A percentile compares a stretch with the other conserved stretches of the same genome.
phyloP scores from a whole-genome alignment of 2,888 invertebrate genomes.

The Folsomia candida region DNA sequence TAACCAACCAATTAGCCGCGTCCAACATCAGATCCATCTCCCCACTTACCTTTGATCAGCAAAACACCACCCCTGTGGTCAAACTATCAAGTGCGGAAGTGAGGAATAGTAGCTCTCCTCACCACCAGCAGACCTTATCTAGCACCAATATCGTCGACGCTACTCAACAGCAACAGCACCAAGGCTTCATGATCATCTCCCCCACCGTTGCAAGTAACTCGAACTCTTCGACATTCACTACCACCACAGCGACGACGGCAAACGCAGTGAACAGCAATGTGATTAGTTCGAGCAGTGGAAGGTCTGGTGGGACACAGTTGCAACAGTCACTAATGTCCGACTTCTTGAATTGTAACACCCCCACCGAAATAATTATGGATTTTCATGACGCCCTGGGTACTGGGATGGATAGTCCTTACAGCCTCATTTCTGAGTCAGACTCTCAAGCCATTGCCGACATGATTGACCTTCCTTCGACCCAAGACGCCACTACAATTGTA shows the following conservation, averaged over 20 bases:
- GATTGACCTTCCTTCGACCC: conserved; percentile 43
- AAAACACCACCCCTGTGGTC: no score
- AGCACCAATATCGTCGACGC: no score
- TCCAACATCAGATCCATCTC: conserved; percentile 51
- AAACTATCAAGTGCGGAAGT: conserved; percentile 10
- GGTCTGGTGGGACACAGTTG: no score
- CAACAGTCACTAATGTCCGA: no score
- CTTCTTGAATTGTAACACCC: conserved; percentile 25
- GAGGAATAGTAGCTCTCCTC: conserved; percentile 23
- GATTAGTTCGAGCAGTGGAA: conserved; percentile 2
- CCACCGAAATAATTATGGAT: conserved; percentile 43
- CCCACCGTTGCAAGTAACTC: background rate
- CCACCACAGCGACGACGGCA: background rate
- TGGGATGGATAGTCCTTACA: conserved; percentile 42
- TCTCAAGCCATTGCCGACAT: conserved; percentile 44
- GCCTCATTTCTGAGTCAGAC: conserved; percentile 45
- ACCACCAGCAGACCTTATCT: conserved; percentile 3
- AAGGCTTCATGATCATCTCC: background rate
- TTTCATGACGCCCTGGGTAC: conserved; percentile 44
- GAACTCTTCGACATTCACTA: background rate
- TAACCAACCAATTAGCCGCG: conserved; percentile 49
- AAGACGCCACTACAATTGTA: conserved; percentile 20
- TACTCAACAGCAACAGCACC: background rate
- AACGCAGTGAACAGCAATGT: conserved; percentile 5
- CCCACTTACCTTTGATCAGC: conserved; percentile 36